Evolutionary conservation across 2,113 vertebrate species (phyloP).

Genomic region (Pantherophis guttatus): DNA sequence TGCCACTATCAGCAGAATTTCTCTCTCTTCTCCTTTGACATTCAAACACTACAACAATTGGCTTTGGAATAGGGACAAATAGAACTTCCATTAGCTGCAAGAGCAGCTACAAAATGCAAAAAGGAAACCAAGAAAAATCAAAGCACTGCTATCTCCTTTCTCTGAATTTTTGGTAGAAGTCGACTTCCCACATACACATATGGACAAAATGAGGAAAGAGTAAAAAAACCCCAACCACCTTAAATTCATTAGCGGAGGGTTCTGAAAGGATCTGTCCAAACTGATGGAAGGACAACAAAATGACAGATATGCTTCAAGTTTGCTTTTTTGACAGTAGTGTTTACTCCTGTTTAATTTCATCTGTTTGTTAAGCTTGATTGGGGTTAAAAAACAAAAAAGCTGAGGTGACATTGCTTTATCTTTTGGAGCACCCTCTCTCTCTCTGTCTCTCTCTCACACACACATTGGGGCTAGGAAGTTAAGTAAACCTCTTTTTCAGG

Average conservation of each 20-base stretch:
- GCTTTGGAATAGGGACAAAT: background rate
- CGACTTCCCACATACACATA: background rate
- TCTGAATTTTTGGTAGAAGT: background rate
- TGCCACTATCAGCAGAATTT: background rate
- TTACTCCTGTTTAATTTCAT: background rate
- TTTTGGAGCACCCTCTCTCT: background rate
- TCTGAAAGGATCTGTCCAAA: background rate
- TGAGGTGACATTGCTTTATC: background rate
- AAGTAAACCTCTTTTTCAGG: background rate
- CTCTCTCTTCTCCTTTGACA: background rate
- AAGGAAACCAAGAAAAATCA: background rate
- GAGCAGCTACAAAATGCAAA: background rate
- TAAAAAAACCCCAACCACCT: background rate
- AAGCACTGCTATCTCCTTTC: background rate
- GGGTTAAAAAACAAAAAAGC: background rate
- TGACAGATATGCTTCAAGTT: background rate
- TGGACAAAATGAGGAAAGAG: background rate
- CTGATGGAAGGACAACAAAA: background rate
- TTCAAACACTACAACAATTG: background rate
- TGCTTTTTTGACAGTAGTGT: background rate
- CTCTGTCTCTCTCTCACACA: background rate
- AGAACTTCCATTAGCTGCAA: background rate
- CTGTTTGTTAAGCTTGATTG: background rate
- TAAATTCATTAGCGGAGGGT: background rate
- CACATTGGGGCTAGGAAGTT: background rate